phyloP scores from a whole-genome alignment of 2,113 vertebrate genomes.

The Phylloscopus whistleri region DNA sequence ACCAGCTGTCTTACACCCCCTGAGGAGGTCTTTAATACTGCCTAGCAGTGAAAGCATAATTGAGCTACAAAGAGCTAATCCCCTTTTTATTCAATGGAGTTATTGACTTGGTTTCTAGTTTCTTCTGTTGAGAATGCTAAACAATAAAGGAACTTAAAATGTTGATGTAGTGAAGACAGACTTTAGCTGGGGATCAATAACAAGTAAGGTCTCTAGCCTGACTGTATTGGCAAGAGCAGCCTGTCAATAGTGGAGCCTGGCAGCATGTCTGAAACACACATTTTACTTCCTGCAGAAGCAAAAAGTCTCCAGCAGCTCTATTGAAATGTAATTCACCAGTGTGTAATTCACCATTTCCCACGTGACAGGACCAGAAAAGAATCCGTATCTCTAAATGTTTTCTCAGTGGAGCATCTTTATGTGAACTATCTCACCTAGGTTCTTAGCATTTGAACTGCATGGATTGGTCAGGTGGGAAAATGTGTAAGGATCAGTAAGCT shows the following conservation, averaged over 20 bases:
- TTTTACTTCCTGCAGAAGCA: background rate
- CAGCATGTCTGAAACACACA: background rate
- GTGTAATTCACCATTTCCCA: background rate
- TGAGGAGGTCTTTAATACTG: background rate
- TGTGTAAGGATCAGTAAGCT: background rate
- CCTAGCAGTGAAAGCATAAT: background rate
- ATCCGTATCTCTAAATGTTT: background rate
- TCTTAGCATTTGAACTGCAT: background rate
- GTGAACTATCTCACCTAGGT: background rate
- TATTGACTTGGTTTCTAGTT: background rate
- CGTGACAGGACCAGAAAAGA: background rate
- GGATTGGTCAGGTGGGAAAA: background rate
- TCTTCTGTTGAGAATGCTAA: background rate
- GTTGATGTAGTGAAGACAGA: background rate
- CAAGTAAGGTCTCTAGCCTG: background rate
- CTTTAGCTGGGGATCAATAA: background rate
- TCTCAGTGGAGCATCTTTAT: background rate
- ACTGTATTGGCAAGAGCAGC: background rate
- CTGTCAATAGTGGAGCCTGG: background rate
- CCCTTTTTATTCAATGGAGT: background rate
- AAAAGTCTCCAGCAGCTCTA: background rate
- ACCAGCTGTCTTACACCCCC: background rate
- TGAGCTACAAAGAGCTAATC: conserved; percentile 14
- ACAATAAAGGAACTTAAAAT: background rate
- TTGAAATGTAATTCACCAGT: background rate